A percentile compares a stretch with the other conserved stretches of the same genome.
These are phyloP conservation scores for Channa maculata DNA, from an alignment of 2,113 vertebrate species.

Conservation along the genomic window DNA sequence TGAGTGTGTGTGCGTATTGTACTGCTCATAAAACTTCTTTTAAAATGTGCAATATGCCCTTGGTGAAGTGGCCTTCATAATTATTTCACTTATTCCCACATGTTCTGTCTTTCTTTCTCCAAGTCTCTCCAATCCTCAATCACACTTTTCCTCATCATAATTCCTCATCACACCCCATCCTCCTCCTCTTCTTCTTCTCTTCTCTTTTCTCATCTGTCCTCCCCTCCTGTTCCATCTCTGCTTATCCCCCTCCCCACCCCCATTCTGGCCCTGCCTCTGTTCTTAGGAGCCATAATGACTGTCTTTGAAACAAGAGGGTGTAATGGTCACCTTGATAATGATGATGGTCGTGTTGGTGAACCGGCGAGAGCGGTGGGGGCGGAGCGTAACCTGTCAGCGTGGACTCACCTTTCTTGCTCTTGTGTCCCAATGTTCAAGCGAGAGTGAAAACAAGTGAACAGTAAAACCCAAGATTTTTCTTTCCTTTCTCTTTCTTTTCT, in stretches of 20 bases:
- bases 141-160: slow-evolving; percentile 69
- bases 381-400: slow-evolving; percentile 35
- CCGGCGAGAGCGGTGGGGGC: slow-evolving; percentile 27
- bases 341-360: slow-evolving; percentile 58
- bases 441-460: slow-evolving; percentile 37
- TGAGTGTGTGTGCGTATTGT: slow-evolving; percentile 17
- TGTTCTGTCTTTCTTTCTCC: slow-evolving; percentile 19
- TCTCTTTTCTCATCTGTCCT: slow-evolving; percentile 51
- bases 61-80: slow-evolving; percentile 68
- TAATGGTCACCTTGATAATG: slow-evolving; percentile 79
- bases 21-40: slow-evolving; percentile 37
- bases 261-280: slow-evolving; percentile 52
- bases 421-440: slow-evolving; percentile 11
- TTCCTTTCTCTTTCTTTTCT: slow-evolving; percentile 33
- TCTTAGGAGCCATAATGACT: slow-evolving; percentile 70
- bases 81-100: slow-evolving; percentile 73
- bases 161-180: slow-evolving; percentile 58
- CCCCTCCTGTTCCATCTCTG: slow-evolving; percentile 62
- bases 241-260: slow-evolving; percentile 48
- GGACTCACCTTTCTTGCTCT: slow-evolving; percentile 51
- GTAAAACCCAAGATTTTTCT: slow-evolving; percentile 41
- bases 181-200: slow-evolving; percentile 39
- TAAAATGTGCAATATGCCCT: slow-evolving; percentile 63
- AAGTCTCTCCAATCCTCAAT: slow-evolving; percentile 53
- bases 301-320: slow-evolving; percentile 73